Conservation (phyloP, 2,888 invertebrate genomes). For the Dicyrtomina minuta region DNA sequence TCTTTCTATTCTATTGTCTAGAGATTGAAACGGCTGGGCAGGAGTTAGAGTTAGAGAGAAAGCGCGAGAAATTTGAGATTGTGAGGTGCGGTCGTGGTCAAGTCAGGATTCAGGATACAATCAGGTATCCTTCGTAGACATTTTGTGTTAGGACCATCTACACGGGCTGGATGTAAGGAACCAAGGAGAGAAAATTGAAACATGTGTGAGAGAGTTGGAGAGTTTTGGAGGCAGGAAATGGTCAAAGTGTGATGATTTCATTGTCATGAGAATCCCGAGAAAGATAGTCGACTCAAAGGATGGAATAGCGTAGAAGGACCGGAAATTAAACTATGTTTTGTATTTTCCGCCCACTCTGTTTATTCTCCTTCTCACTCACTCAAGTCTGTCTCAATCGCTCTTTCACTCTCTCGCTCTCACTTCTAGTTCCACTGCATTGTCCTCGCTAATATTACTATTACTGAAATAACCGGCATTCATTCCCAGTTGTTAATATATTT, state of each 20-base stretch:
- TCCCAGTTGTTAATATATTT: no score
- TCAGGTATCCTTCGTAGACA: no score
- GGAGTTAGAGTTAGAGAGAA: background rate
- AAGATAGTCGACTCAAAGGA: background rate
- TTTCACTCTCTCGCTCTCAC: conserved; percentile 6
- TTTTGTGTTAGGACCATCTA: no score
- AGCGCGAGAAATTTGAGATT: background rate
- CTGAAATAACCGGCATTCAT: no score
- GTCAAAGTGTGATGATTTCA: conserved; percentile 5
- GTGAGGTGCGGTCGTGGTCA: background rate
- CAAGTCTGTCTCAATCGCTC: conserved; percentile 3
- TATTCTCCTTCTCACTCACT: conserved; percentile 8
- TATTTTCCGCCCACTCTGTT: conserved; percentile 28
- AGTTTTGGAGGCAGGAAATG: background rate
- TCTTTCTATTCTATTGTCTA: no score
- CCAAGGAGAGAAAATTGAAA: background rate
- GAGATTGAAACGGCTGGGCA: no score
- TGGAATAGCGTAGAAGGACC: conserved; percentile 10
- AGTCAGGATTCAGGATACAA: background rate
- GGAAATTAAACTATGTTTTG: conserved; percentile 42
- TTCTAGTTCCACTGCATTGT: background rate
- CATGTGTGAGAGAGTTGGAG: background rate
- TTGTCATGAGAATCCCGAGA: background rate
- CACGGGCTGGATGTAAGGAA: background rate
- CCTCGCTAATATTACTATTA: no score